phyloP scores from a whole-genome alignment of 2,797 vertebrate species.

The Margarornis squamiger region DNA sequence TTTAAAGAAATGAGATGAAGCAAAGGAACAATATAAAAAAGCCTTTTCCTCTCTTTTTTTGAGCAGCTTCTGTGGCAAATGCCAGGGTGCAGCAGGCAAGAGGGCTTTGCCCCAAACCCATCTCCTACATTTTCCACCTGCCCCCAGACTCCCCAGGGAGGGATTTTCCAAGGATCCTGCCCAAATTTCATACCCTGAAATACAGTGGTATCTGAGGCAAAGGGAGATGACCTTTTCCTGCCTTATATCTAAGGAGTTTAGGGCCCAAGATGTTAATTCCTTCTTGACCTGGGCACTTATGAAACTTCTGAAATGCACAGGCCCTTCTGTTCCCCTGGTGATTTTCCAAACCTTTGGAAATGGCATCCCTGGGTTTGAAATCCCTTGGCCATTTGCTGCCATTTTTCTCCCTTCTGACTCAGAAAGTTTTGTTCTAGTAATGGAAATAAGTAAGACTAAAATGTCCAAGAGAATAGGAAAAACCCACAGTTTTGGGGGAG shows the following conservation, averaged over 20 bases:
- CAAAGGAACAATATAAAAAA: background rate
- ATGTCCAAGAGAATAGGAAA: background rate
- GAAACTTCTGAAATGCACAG: background rate
- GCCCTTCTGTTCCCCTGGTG: background rate
- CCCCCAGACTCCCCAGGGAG: background rate
- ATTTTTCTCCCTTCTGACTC: background rate
- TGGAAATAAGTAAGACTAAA: conserved; percentile 24
- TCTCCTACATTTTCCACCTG: background rate
- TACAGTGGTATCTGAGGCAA: background rate
- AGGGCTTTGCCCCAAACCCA: background rate
- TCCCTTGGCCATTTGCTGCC: background rate
- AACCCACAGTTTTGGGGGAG: background rate
- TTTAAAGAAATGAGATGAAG: background rate
- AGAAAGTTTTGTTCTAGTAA: background rate
- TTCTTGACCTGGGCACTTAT: background rate
- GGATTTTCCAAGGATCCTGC: background rate
- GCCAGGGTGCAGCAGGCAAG: background rate
- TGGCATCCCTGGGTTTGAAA: background rate
- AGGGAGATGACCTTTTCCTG: background rate
- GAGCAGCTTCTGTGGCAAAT: background rate
- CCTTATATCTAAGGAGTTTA: background rate
- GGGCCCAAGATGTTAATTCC: background rate
- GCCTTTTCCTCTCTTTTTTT: background rate
- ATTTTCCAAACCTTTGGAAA: background rate
- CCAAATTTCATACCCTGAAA: background rate